Base-by-base conservation (phyloP, 2,888 invertebrate genomes). In the Cepaea hortensis region DNA sequence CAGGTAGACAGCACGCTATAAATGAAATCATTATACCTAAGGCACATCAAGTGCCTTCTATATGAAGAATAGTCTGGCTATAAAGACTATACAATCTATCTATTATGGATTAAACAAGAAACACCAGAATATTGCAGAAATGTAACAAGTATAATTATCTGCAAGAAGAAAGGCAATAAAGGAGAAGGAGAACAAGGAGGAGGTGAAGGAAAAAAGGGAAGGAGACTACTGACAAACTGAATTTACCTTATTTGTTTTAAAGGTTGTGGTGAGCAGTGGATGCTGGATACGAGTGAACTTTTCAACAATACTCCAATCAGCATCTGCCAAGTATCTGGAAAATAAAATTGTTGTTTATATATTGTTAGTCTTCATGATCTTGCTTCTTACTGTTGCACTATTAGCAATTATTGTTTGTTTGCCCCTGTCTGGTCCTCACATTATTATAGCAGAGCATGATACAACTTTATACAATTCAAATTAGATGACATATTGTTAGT, bases 301-400 rank as follows among this genome's bases (percentile, higher is more conserved):
- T 23, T 81, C 76, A 0, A 86, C 86, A 23, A 72, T 35, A 5
- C 13, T 62, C 84, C 86, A 86, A 68, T 86, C 86, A 79, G 86
- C 86, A 81, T 86, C 83, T 11, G 86, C 84, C 7, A 86, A 13
- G 79, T 50, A 83, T 35, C 83, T 83, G 62, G 23, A 65, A 1
- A 65, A 18, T 13, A 72, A 61, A 50, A 9, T 5, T 73, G 6
- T 7, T 70, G 6, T n/a, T 73, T 35, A n/a, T 23, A 73, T 73
- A 73, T 73, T 73, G 13, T 35, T 7, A 73, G 20, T 73, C 7
- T 23, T 5, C 13, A 23, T 13, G 23, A 73, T 7, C 13, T n/a
- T 73, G 73, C 6, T 35, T 73, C 35, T 35, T 73, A 23, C 23
- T 23, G 18, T 35, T 35, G 35, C 35, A 35, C 35, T 35, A 35